Conservation (phyloP, 2,113 vertebrate genomes). For the Chascanopsetta lugubris region DNA sequence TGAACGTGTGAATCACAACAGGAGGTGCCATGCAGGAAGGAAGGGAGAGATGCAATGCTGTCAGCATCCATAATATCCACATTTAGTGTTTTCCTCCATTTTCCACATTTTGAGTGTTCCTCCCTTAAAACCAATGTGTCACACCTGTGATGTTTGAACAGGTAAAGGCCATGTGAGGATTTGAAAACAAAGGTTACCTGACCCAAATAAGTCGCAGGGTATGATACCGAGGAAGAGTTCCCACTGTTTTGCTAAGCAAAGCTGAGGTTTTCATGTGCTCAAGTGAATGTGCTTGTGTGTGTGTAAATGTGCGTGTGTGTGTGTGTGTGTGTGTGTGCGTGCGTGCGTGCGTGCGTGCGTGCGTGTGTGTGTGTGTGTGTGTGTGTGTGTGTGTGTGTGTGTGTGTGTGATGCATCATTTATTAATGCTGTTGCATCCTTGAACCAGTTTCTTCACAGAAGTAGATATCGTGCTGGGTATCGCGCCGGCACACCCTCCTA, state of each 20-base stretch:
- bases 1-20: neutral
- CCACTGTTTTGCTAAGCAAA: constrained; percentile 25
- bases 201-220: constrained; percentile 27
- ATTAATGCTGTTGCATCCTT: constrained; percentile 59
- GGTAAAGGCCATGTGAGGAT: neutral
- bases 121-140: neutral
- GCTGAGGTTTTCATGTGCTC: constrained; percentile 18
- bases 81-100: neutral
- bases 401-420: constrained; percentile 51
- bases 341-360: too few relatives aligned
- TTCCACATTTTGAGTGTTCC: constrained; percentile 2
- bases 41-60: constrained; percentile 10
- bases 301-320: too few relatives aligned
- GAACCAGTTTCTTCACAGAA: constrained; percentile 58
- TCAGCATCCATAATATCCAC: constrained; percentile 15
- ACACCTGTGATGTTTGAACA: constrained; percentile 7
- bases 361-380: too few relatives aligned
- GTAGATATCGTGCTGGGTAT: constrained; percentile 45
- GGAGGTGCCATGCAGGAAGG: constrained; percentile 6
- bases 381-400: too few relatives aligned
- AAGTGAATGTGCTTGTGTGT: constrained; percentile 25
- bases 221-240: constrained; percentile 14
- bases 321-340: too few relatives aligned
- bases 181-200: constrained; percentile 39
- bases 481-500: constrained; percentile 28